A percentile compares a stretch with the other conserved stretches of the same genome.
Evolutionary conservation across 2,888 invertebrate species (phyloP).

Genomic region (Phania funesta): DNA sequence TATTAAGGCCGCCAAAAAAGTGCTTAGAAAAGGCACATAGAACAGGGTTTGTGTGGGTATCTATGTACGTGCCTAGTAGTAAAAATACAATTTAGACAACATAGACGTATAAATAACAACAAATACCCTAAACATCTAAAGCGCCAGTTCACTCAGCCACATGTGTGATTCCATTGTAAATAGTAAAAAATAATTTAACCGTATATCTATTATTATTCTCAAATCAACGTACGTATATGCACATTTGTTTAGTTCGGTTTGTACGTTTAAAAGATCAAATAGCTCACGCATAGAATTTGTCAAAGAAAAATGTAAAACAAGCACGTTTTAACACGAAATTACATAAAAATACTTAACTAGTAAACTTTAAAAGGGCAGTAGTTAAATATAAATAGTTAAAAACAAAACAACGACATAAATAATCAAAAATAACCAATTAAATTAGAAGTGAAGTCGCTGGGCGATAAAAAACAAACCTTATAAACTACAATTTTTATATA

Average conservation of each 20-base stretch:
- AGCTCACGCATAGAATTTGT: constrained; percentile 1
- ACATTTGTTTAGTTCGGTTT: constrained; percentile 14
- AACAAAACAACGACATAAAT: constrained; percentile 10
- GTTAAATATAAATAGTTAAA: constrained; percentile 2
- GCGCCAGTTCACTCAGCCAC: constrained; percentile 53
- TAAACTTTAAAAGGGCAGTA: constrained; percentile 24
- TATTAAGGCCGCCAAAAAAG: constrained; percentile 94
- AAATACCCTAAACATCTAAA: constrained; percentile 25
- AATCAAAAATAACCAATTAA: constrained; percentile 31
- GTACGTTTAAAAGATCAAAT: constrained; percentile 42
- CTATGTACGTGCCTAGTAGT: constrained; percentile 64
- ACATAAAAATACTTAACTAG: constrained; percentile 14
- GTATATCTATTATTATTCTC: constrained; percentile 41
- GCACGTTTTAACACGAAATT: constrained; percentile 18
- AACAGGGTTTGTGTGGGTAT: constrained; percentile 65
- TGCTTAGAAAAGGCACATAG: constrained; percentile 81
- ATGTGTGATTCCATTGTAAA: constrained; percentile 64
- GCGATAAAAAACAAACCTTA: constrained; percentile 46
- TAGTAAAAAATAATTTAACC: constrained; percentile 32
- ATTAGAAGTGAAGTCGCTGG: constrained; percentile 61
- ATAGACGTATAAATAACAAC: constrained; percentile 5
- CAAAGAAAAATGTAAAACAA: constrained; percentile 22
- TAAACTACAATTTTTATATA: constrained; percentile 5
- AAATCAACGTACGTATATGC: constrained; percentile 29
- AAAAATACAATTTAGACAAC: constrained; percentile 9